A percentile compares a stretch with the other conserved stretches of the same genome.
Conservation (phyloP, 2,797 vertebrate species). For the Zalophus californianus region DNA sequence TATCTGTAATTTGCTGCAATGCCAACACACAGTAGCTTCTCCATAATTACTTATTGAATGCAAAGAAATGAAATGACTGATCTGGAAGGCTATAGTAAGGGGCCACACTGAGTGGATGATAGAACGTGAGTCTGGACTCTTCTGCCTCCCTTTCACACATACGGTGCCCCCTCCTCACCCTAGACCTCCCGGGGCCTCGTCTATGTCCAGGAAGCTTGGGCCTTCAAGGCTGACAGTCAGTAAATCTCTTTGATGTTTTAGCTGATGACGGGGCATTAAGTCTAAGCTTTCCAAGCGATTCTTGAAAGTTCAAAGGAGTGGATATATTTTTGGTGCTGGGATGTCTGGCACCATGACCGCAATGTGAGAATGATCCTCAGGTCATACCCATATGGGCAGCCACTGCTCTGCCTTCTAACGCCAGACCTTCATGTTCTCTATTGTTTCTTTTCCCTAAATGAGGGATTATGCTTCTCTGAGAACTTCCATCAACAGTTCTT, state of each 20-base stretch:
- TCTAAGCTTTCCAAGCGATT: neutral
- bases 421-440: neutral
- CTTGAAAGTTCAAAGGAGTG: neutral
- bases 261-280: neutral
- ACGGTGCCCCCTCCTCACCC: rapidly evolving
- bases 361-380: neutral
- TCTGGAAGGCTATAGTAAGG: neutral
- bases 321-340: neutral
- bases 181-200: neutral
- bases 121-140: neutral
- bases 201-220: neutral
- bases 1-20: neutral
- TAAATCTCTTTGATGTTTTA: neutral
- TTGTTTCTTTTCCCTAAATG: neutral
- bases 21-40: neutral
- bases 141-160: neutral
- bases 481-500: neutral
- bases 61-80: neutral
- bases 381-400: neutral
- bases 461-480: neutral
- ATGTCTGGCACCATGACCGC: neutral
- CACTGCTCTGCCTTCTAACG: neutral
- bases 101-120: neutral
- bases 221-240: neutral
- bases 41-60: neutral